Base-by-base conservation (phyloP, 2,797 vertebrate genomes). In the Lagocephalus sceleratus region DNA sequence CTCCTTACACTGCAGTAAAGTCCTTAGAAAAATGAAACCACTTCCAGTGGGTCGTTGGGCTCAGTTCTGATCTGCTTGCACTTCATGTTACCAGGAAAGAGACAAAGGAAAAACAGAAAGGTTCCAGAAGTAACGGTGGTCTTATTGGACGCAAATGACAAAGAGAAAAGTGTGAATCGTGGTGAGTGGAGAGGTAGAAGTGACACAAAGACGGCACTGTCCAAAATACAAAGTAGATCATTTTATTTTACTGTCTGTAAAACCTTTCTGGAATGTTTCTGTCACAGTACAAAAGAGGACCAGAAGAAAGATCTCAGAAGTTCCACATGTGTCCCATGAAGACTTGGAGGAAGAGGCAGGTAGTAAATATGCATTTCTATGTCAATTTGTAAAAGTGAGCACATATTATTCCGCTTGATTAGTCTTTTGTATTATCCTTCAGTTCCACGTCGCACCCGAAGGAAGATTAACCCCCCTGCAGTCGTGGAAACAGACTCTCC, bases 381-480 rank as follows among this genome's bases (percentile, higher is more conserved):
- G 32, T 14, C 12, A 14, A 14, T 35, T 35, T 35, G 3, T 35
- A 35, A 35, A 14, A 12, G 14, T 35, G 10, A 35, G 12, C 32
- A 35, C 32, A 14, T 10, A 35, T 14, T 35, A 35, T 14, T 35
- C 4, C 3, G 32, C 32, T 35, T 29, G 26, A 9, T 29, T 29
- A 4, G 11, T 29, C 3, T 46, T 4, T n/a, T 2, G 42, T 47
- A 57, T 66, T 38, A 20, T 66, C 19, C 50, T 16, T 2, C 17
- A 85, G 83, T 68, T 8, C 71, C 70, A 21, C 71, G 79, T 12
- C 69, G 76, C 0, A 76, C 71, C 19, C 54, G 56, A 63, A 68
- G 75, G 58, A 81, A 70, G 62, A 79, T 46, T 40, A 66, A 57
- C 8, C 4, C 62, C 1, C 47, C 68, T 0, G 15, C n/a, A 8